Percentiles rank a stretch among this genome's conserved stretches.
Conservation (phyloP, 2,113 vertebrate species). For the Tachuris rubrigastra region DNA sequence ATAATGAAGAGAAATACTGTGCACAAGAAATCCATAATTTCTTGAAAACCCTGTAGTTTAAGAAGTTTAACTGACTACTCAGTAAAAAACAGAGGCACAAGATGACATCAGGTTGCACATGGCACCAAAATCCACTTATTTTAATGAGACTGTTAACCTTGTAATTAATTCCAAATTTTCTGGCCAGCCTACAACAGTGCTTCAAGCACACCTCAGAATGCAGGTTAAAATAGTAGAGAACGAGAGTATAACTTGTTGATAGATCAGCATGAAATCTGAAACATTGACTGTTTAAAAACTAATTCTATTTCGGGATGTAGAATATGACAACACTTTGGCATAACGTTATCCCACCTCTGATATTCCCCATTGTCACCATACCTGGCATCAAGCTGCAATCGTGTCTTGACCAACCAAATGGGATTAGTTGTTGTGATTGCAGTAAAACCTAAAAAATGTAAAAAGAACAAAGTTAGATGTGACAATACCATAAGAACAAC, state of each 20-base stretch:
- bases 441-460: constrained; percentile 90
- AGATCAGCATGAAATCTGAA: background rate
- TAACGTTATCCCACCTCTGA: background rate
- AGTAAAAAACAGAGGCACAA: background rate
- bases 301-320: background rate
- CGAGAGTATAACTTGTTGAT: fast-evolving
- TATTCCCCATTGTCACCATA: constrained; percentile 12
- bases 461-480: constrained; percentile 66
- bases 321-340: background rate
- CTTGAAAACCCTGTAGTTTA: background rate
- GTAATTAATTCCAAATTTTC: background rate
- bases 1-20: background rate
- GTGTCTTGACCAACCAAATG: constrained; percentile 98
- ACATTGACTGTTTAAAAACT: background rate
- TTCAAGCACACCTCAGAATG: background rate
- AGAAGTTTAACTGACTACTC: background rate
- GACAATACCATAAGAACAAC: constrained; percentile 9
- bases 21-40: background rate
- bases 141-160: background rate
- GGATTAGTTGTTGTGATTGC: constrained; percentile 98
- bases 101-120: background rate
- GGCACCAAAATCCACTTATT: background rate
- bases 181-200: background rate
- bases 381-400: constrained; percentile 96
- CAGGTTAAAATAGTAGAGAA: background rate